These are phyloP conservation scores for Dicrurus megarhynchus DNA, from an alignment of 2,113 vertebrate species.

Conservation along the genomic window DNA sequence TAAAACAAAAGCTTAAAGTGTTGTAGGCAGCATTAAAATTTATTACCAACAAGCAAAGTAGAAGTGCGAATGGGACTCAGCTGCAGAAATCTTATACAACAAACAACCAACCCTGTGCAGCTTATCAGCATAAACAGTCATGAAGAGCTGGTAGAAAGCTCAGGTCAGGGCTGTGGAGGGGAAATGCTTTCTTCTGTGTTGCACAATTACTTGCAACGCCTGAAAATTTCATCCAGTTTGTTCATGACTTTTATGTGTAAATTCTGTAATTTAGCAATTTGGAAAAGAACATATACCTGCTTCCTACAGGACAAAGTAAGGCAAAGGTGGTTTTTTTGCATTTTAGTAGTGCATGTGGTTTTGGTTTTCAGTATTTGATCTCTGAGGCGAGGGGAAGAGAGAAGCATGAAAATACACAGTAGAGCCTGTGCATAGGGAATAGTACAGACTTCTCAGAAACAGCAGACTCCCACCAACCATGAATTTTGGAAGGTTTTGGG, in stretches of 20 bases:
- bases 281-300: background rate
- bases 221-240: background rate
- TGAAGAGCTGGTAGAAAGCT: background rate
- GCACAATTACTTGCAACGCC: background rate
- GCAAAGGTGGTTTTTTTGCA: background rate
- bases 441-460: background rate
- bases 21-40: background rate
- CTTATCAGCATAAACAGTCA: background rate
- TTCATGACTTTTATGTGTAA: background rate
- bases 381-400: fast-evolving
- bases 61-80: background rate
- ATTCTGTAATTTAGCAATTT: background rate
- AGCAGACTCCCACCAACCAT: background rate
- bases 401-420: background rate
- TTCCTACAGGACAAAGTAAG: background rate
- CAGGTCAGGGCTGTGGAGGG: background rate
- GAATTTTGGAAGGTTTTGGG: background rate
- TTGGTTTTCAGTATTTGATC: background rate
- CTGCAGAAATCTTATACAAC: background rate
- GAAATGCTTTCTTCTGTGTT: background rate
- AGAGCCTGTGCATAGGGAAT: background rate
- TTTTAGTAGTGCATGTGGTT: background rate
- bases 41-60: background rate
- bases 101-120: background rate
- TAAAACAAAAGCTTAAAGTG: background rate